Conservation (phyloP, 2,888 invertebrate genomes). For the Perizoma affinitatum region DNA sequence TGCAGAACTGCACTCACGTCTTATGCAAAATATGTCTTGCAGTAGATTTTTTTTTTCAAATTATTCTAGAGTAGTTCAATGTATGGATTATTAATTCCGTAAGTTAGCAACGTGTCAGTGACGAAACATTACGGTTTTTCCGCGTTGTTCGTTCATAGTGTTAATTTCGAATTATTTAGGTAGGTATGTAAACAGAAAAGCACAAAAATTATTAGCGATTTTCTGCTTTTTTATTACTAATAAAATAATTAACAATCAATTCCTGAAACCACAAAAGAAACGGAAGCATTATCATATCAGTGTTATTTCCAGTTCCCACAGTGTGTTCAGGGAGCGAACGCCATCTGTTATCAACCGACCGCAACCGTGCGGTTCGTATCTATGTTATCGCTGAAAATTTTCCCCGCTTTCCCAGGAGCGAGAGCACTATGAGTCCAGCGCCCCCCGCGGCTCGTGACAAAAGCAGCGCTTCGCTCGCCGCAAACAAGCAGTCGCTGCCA, state of each 20-base stretch:
- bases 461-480: conserved; percentile 56
- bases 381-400: conserved; percentile 73
- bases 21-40: no score
- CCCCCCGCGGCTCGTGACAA: conserved; percentile 73
- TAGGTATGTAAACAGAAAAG: no score
- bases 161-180: no score
- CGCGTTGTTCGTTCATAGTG: no score
- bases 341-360: conserved; percentile 72
- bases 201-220: no score
- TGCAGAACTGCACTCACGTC: no score
- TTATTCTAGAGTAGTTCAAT: no score
- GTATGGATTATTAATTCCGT: no score
- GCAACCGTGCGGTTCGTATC: conserved; percentile 62
- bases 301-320: conserved; percentile 38
- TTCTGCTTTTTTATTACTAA: no score
- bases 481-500: conserved; percentile 66
- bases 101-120: no score
- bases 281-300: conserved; percentile 8
- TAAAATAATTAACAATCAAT: background rate
- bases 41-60: no score
- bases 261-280: conserved; percentile 15
- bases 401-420: conserved; percentile 80
- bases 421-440: conserved; percentile 75
- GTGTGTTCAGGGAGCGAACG: conserved; percentile 50
- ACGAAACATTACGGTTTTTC: no score